Percentiles rank a stretch among this genome's conserved stretches.
phyloP scores from a whole-genome alignment of 2,797 vertebrate genomes.

The Micrastur ruficollis region DNA sequence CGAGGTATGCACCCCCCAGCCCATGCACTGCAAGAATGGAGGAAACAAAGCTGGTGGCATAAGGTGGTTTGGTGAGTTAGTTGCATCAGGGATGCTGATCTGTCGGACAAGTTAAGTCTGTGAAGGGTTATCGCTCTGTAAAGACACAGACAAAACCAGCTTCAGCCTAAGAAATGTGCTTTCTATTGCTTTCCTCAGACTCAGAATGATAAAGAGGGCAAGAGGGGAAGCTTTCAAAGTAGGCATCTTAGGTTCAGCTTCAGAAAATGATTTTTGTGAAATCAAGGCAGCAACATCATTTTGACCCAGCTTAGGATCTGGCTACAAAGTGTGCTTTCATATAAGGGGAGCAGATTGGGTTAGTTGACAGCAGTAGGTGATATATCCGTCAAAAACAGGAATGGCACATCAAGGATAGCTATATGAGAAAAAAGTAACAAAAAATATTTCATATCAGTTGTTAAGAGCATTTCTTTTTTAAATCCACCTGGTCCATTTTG shows the following conservation, averaged over 20 bases:
- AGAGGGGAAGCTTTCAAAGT: conserved; percentile 26
- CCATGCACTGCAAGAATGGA: not conserved
- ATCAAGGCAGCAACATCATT: conserved; percentile 10
- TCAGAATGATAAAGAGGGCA: not conserved
- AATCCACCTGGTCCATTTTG: not conserved
- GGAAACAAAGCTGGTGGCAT: not conserved
- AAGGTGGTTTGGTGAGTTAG: not conserved
- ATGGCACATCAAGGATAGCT: not conserved
- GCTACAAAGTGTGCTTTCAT: not conserved
- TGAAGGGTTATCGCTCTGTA: not conserved
- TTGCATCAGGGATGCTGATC: not conserved
- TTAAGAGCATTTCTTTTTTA: not conserved
- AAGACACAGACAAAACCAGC: not conserved
- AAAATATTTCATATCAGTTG: not conserved
- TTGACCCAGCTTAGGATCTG: not conserved
- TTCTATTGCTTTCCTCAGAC: not conserved
- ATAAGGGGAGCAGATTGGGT: not conserved
- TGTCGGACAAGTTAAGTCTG: not conserved
- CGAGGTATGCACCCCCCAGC: not conserved
- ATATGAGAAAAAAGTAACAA: not conserved
- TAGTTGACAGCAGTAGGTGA: conserved; percentile 4
- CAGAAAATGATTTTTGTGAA: not conserved
- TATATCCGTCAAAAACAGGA: not conserved
- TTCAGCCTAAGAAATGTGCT: not conserved
- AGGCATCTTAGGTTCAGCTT: not conserved